A percentile compares a stretch with the other conserved stretches of the same genome.
Evolutionary conservation across 2,113 vertebrate species (phyloP).

Genomic region (Leptodactylus fuscus): DNA sequence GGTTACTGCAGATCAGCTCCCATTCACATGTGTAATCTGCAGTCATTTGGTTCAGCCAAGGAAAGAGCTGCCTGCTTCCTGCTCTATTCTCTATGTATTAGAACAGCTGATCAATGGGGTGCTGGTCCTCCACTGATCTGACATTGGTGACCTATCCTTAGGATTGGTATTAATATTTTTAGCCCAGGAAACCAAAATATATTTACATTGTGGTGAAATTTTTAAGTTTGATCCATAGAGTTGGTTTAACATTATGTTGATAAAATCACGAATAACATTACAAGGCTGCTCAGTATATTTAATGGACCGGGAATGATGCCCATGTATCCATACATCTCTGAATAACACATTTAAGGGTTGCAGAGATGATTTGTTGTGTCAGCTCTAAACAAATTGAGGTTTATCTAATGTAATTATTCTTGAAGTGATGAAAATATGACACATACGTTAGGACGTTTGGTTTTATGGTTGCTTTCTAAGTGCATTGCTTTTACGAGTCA

Average conservation of each 20-base stretch:
- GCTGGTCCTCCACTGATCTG: too few relatives aligned
- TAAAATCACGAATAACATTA: neutral
- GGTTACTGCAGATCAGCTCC: too few relatives aligned
- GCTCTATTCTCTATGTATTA: too few relatives aligned
- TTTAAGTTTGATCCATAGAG: too few relatives aligned
- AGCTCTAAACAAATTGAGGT: neutral
- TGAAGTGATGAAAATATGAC: constrained; percentile 23
- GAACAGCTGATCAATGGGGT: too few relatives aligned
- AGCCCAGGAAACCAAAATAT: too few relatives aligned
- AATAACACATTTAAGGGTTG: neutral
- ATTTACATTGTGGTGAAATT: too few relatives aligned
- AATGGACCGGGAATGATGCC: neutral
- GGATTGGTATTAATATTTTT: too few relatives aligned
- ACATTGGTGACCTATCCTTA: too few relatives aligned
- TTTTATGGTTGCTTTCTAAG: constrained; percentile 19
- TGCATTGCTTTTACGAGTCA: neutral
- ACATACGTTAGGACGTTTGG: constrained; percentile 1
- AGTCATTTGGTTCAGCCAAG: too few relatives aligned
- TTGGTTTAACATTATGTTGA: neutral
- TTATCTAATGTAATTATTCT: constrained; percentile 2
- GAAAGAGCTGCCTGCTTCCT: too few relatives aligned
- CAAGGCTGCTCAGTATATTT: neutral
- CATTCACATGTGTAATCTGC: too few relatives aligned
- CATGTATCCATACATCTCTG: neutral
- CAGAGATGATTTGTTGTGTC: constrained; percentile 8